Percentiles rank a stretch among this genome's conserved stretches.
Conservation (phyloP, 92 coral and sea anemone species). For the Actinostola sp. region DNA sequence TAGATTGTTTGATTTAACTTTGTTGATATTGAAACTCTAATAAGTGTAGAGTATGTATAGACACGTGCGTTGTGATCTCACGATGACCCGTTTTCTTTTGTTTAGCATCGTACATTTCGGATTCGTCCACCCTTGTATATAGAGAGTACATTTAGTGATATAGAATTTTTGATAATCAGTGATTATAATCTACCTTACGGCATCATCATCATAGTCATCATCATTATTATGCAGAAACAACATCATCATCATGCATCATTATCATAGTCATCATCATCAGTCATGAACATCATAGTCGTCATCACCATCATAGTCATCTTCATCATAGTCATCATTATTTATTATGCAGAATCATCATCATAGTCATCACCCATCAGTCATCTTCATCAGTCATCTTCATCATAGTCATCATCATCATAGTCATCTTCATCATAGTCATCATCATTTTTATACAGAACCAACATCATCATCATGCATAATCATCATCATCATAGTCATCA, state of each 20-base stretch:
- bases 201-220: conserved; percentile 8
- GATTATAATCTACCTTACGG: background rate
- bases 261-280: no score
- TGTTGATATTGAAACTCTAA: no score
- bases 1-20: no score
- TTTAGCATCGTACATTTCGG: conserved; percentile 73
- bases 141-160: background rate
- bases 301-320: no score
- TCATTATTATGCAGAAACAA: no score
- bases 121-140: conserved; percentile 78
- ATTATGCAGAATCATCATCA: no score
- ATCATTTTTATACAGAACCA: background rate
- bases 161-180: background rate
- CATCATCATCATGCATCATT: background rate
- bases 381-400: no score
- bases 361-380: no score
- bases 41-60: conserved; percentile 93
- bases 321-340: no score
- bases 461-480: background rate
- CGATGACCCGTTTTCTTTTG: conserved; percentile 82
- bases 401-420: background rate
- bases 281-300: no score
- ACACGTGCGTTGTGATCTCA: conserved; percentile 95
- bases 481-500: conserved; percentile 14
- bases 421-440: background rate